Conservation (phyloP, 2,113 vertebrate genomes). For the Nanorana parkeri region DNA sequence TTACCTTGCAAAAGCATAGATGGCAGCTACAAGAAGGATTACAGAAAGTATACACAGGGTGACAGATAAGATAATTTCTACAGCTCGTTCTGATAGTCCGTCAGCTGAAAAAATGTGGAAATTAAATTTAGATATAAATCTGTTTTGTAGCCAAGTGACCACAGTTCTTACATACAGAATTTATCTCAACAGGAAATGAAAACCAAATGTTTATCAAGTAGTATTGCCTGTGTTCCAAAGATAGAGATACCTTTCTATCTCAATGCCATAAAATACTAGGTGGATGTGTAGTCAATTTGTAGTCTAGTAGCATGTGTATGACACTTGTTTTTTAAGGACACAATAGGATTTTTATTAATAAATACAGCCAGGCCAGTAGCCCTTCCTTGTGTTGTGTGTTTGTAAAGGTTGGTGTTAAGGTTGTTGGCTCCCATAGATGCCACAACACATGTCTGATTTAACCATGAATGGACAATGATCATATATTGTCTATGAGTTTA, state of each 20-base stretch:
- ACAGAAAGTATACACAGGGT: constrained; percentile 89
- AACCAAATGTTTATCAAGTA: constrained; percentile 30
- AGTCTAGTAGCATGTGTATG: too few species aligned
- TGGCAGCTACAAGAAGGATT: constrained; percentile 85
- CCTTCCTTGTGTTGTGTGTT: too few species aligned
- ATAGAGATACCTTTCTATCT: neutral
- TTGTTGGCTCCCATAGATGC: too few species aligned
- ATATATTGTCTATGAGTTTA: too few species aligned
- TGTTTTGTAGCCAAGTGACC: neutral
- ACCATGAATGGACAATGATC: too few species aligned
- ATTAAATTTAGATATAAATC: constrained; percentile 10
- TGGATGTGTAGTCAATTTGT: too few species aligned
- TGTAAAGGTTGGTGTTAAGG: too few species aligned
- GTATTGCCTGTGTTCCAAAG: neutral
- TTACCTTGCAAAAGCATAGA: constrained; percentile 91
- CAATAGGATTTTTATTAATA: too few species aligned
- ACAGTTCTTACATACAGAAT: constrained; percentile 6
- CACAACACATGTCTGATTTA: too few species aligned
- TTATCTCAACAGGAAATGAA: constrained; percentile 16
- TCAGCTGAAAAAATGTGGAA: constrained; percentile 72
- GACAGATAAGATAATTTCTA: constrained; percentile 92
- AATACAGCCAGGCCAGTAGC: too few species aligned
- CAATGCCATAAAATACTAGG: neutral
- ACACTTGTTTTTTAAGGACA: too few species aligned
- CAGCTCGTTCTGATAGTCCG: constrained; percentile 80